Conservation (phyloP, 2,888 invertebrate genomes). For the Idaea aversata region DNA sequence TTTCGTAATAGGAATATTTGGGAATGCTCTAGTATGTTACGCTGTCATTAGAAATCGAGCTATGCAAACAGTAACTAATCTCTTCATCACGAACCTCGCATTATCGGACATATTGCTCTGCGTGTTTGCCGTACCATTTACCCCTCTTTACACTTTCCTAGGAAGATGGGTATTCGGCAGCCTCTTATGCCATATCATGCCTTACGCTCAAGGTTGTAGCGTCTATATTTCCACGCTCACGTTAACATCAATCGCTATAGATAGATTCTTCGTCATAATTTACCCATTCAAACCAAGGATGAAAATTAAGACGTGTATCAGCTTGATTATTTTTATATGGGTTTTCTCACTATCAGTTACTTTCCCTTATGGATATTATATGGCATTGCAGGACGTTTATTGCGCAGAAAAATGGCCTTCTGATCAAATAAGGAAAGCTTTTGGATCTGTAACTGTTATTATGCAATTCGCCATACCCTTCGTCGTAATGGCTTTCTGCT, state of each 20-base stretch:
- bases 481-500: slow-evolving; percentile 91
- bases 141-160: slow-evolving; percentile 92
- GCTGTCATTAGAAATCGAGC: slow-evolving; percentile 91
- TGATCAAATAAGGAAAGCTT: slow-evolving; percentile 84
- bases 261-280: slow-evolving; percentile 94
- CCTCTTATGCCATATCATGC: slow-evolving; percentile 90
- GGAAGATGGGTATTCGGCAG: slow-evolving; percentile 92
- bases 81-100: slow-evolving; percentile 95
- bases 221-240: slow-evolving; percentile 95
- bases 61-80: slow-evolving; percentile 96
- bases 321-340: slow-evolving; percentile 91
- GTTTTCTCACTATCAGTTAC: slow-evolving; percentile 88
- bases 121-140: slow-evolving; percentile 92
- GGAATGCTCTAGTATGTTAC: slow-evolving; percentile 92
- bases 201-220: slow-evolving; percentile 92
- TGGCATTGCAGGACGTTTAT: slow-evolving; percentile 78
- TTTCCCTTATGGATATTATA: slow-evolving; percentile 91
- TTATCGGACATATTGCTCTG: slow-evolving; percentile 93
- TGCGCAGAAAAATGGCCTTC: slow-evolving; percentile 91
- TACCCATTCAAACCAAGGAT: slow-evolving; percentile 92
- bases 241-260: slow-evolving; percentile 94
- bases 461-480: slow-evolving; percentile 94
- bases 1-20: slow-evolving; percentile 89
- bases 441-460: slow-evolving; percentile 88
- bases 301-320: slow-evolving; percentile 87